Evolutionary conservation across 2,113 vertebrate genomes (phyloP).

Genomic region (Neofelis nebulosa): DNA sequence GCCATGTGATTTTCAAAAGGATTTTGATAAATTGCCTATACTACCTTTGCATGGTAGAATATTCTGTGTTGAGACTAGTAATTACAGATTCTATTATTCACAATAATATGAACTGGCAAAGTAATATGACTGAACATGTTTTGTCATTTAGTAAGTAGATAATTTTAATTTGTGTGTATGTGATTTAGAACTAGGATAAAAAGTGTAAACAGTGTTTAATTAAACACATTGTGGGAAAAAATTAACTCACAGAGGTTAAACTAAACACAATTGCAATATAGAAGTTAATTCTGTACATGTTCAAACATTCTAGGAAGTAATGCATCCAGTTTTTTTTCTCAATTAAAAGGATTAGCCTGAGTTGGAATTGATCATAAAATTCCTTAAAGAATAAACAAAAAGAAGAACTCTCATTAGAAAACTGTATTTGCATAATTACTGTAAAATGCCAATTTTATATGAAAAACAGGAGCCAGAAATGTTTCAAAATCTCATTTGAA

Average conservation of each 20-base stretch:
- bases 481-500: slow-evolving; percentile 23
- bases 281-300: background rate
- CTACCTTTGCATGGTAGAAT: background rate
- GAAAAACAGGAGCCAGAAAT: background rate
- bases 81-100: background rate
- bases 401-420: background rate
- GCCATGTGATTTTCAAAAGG: background rate
- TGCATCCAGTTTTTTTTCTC: background rate
- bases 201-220: background rate
- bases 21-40: background rate
- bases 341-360: background rate
- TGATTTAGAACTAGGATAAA: background rate
- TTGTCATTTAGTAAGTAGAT: background rate
- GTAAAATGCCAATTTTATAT: slow-evolving; percentile 47
- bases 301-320: background rate
- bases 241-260: background rate
- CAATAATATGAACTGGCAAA: background rate
- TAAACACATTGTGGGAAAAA: background rate
- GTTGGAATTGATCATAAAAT: background rate
- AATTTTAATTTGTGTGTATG: background rate
- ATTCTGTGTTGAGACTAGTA: background rate
- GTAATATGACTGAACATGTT: background rate
- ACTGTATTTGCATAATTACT: slow-evolving; percentile 45
- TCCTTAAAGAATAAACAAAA: background rate
- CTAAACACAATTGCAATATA: background rate